A percentile compares a stretch with the other conserved stretches of the same genome.
phyloP scores from a whole-genome alignment of 1,140 invertebrate species.

The Laupala kohalensis region DNA sequence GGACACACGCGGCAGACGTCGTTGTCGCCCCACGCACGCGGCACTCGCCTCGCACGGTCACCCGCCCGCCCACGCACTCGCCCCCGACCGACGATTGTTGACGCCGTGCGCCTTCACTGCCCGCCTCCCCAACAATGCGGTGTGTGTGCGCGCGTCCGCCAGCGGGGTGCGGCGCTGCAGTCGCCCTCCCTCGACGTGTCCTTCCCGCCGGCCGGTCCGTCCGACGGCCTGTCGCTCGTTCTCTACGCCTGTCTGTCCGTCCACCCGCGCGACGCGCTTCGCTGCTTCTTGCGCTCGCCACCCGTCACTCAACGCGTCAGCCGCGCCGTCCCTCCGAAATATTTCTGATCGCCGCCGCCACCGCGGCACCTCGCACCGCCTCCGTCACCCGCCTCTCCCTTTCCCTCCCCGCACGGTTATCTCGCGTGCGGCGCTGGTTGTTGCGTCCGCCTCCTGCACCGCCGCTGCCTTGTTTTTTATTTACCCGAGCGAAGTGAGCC shows the following conservation, averaged over 20 bases:
- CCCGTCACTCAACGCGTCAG: not conserved
- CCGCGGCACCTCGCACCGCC: not conserved
- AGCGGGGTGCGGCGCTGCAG: not conserved
- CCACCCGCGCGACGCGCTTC: not conserved
- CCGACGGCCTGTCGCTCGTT: not conserved
- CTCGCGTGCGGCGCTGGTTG: not conserved
- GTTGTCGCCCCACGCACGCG: not conserved
- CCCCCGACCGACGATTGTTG: not conserved
- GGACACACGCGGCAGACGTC: not conserved
- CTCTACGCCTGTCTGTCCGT: not conserved
- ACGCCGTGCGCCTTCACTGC: not conserved
- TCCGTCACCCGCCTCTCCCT: not conserved
- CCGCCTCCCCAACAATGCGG: not conserved
- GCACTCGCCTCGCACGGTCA: too few species aligned
- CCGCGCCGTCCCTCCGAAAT: not conserved
- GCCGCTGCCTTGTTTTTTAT: not conserved
- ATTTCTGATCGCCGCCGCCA: not conserved
- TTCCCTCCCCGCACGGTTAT: not conserved
- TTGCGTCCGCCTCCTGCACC: not conserved
- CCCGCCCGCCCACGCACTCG: too few species aligned
- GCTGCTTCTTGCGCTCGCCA: not conserved
- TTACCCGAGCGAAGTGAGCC: not conserved
- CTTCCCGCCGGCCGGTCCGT: not conserved
- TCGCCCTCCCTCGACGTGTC: not conserved
- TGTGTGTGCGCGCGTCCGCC: not conserved